These are phyloP conservation scores for Cheirogaleus major DNA, from an alignment of 2,797 vertebrate species.

Conservation along the genomic window DNA sequence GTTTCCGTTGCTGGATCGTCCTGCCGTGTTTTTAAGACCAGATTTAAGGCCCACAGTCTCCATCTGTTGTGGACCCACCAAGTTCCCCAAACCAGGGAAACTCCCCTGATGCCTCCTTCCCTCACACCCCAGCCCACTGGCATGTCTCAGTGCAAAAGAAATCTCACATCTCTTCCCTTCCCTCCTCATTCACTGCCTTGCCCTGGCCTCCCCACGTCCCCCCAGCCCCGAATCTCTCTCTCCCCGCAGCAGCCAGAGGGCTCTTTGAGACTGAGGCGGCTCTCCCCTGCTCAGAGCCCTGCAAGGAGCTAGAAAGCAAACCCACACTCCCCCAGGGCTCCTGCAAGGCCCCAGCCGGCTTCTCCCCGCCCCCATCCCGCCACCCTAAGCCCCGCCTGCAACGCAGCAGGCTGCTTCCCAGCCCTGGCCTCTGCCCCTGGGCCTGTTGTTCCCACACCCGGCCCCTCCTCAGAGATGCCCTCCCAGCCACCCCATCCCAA, in stretches of 20 bases:
- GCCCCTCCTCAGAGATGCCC: background rate
- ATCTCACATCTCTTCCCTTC: background rate
- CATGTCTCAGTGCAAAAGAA: background rate
- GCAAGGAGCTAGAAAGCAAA: background rate
- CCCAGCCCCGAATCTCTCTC: background rate
- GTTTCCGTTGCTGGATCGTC: background rate
- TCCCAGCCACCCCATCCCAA: background rate
- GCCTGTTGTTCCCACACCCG: fast-evolving
- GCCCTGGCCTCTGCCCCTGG: background rate
- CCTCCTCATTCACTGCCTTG: background rate
- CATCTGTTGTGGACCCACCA: background rate
- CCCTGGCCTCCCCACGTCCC: background rate
- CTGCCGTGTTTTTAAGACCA: background rate
- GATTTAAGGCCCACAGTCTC: background rate
- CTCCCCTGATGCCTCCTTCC: background rate
- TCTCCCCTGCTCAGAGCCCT: background rate
- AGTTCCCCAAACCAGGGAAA: background rate
- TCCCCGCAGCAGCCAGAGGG: background rate
- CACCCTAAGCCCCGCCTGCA: background rate
- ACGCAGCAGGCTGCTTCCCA: background rate
- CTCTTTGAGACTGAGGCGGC: background rate
- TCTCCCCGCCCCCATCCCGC: background rate
- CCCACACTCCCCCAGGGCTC: background rate
- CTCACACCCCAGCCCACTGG: background rate
- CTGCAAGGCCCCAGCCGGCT: background rate